A percentile compares a stretch with the other conserved stretches of the same genome.
Evolutionary conservation across 1,140 invertebrate genomes (phyloP).

Genomic region (Drosophila seguyi): DNA sequence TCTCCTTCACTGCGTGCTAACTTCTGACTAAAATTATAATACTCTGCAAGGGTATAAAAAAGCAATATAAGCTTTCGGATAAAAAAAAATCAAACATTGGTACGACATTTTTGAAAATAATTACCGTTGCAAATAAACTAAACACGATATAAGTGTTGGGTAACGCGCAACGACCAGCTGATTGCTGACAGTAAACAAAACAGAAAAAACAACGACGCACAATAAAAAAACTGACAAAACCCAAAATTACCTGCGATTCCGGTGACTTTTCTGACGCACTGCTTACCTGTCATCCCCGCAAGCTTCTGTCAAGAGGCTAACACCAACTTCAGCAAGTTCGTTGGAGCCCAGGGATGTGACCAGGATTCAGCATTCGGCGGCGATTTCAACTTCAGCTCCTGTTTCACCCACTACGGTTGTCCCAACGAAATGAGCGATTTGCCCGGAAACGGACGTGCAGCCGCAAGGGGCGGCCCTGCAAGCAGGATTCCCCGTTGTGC

Average conservation of each 20-base stretch:
- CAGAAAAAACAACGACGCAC: constrained; percentile 30
- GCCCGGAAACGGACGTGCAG: background rate
- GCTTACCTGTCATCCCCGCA: background rate
- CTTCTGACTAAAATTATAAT: too few species aligned
- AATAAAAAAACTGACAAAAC: constrained; percentile 5
- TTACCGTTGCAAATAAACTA: constrained; percentile 10
- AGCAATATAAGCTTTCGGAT: background rate
- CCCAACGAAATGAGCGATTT: constrained; percentile 37
- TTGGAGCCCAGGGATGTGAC: constrained; percentile 26
- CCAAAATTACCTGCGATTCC: constrained; percentile 22
- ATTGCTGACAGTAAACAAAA: constrained; percentile 22
- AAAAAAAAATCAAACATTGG: background rate
- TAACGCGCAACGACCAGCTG: constrained; percentile 38
- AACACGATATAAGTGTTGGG: constrained; percentile 28
- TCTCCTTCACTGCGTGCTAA: too few species aligned
- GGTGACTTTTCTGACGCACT: constrained; percentile 17
- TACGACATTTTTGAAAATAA: background rate
- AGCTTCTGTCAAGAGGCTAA: constrained; percentile 8
- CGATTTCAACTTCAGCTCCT: constrained; percentile 25
- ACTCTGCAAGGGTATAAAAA: too few species aligned
- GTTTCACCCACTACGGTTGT: constrained; percentile 46
- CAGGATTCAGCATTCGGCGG: constrained; percentile 23
- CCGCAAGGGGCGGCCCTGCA: background rate
- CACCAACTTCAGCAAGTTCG: background rate
- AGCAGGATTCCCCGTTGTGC: constrained; percentile 59